phyloP scores from a whole-genome alignment of 2,797 vertebrate genomes.

The Pelochelys cantorii region DNA sequence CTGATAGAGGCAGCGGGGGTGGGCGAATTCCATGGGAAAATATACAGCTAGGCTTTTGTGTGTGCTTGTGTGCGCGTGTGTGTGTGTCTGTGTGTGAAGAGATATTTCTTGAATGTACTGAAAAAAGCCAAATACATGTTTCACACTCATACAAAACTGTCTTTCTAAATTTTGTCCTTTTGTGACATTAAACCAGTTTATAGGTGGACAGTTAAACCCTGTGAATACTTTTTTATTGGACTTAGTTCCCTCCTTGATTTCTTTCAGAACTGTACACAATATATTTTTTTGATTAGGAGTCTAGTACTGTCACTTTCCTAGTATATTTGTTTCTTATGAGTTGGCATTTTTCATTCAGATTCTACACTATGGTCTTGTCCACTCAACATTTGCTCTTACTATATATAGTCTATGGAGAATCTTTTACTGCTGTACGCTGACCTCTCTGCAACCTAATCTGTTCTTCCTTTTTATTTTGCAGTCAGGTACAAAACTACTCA shows the following conservation, averaged over 20 bases:
- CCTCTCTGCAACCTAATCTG: neutral
- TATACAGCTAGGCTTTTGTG: neutral
- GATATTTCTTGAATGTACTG: neutral
- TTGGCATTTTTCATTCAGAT: accelerated
- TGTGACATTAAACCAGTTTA: neutral
- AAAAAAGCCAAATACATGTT: neutral
- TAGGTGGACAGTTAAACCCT: neutral
- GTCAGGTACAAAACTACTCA: neutral
- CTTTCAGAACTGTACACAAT: neutral
- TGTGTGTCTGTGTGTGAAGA: neutral
- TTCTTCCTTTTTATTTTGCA: neutral
- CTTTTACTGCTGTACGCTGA: neutral
- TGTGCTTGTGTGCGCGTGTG: too few relatives aligned
- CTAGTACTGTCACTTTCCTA: accelerated
- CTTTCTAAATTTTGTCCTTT: neutral
- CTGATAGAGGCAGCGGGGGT: too few relatives aligned
- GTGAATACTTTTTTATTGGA: neutral
- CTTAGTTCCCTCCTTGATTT: neutral
- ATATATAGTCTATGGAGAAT: neutral
- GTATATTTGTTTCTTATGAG: neutral
- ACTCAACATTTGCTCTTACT: accelerated
- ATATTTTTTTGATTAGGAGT: neutral
- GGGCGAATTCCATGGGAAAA: neutral
- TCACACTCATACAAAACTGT: neutral
- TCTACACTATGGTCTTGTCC: neutral